A percentile compares a stretch with the other conserved stretches of the same genome.
Evolutionary conservation across 2,888 invertebrate genomes (phyloP).

Genomic region (Lottia gigantea): DNA sequence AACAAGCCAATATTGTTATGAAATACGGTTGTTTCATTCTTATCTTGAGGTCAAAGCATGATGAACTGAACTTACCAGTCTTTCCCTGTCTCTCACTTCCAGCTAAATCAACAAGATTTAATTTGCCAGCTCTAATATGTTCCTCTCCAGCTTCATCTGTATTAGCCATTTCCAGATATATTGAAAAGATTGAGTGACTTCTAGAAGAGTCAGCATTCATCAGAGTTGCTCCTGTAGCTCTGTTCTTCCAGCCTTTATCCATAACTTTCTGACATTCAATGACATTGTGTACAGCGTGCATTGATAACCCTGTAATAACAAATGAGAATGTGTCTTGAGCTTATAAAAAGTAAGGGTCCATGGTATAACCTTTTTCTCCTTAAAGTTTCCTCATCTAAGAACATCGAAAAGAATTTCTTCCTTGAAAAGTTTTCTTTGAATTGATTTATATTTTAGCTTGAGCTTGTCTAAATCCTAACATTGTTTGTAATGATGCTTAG

Average conservation of each 20-base stretch:
- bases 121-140: conserved; percentile 77
- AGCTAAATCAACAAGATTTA: conserved; percentile 89
- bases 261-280: conserved; percentile 81
- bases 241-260: conserved; percentile 81
- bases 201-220: conserved; percentile 88
- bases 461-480: too few relatives aligned
- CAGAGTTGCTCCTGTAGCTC: conserved; percentile 85
- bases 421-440: too few relatives aligned
- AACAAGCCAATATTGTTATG: too few relatives aligned
- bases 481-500: too few relatives aligned
- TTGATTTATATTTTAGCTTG: too few relatives aligned
- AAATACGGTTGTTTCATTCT: too few relatives aligned
- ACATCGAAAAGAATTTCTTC: too few relatives aligned
- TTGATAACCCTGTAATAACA: conserved; percentile 73
- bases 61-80: conserved; percentile 70
- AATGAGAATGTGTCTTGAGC: background rate
- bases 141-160: conserved; percentile 70
- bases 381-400: too few relatives aligned
- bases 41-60: too few relatives aligned
- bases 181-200: conserved; percentile 88
- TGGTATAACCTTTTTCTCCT: too few relatives aligned
- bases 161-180: conserved; percentile 84
- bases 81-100: conserved; percentile 89
- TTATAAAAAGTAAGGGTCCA: too few relatives aligned
- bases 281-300: conserved; percentile 82